Percentiles rank a stretch among this genome's conserved stretches.
Conservation (phyloP, 1,140 invertebrate species). For the Palaemon carinicauda region DNA sequence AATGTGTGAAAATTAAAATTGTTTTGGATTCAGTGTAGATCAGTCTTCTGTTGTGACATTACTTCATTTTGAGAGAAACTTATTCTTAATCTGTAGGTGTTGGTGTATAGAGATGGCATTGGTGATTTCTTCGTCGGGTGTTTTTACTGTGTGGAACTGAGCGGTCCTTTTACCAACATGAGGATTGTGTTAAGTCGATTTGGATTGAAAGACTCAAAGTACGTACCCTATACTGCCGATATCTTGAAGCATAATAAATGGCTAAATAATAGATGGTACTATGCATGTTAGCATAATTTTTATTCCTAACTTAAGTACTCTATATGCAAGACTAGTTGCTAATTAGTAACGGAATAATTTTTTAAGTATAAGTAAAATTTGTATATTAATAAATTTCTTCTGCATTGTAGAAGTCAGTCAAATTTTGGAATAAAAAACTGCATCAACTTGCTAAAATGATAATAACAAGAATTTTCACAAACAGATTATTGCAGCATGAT, state of each 20-base stretch:
- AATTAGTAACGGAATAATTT: too few relatives aligned
- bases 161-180: conserved; percentile 46
- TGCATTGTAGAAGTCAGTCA: too few relatives aligned
- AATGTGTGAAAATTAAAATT: too few relatives aligned
- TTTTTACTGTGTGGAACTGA: conserved; percentile 42
- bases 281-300: neutral
- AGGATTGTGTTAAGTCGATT: conserved; percentile 23
- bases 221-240: neutral
- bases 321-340: neutral
- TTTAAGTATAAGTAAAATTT: too few relatives aligned
- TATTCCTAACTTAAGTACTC: neutral
- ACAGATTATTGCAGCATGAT: neutral
- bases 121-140: conserved; percentile 46
- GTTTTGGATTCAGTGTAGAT: too few relatives aligned
- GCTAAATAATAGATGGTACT: neutral
- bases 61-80: too few relatives aligned
- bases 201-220: conserved; percentile 29
- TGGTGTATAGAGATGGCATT: conserved; percentile 17
- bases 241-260: neutral
- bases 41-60: too few relatives aligned
- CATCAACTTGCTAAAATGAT: too few relatives aligned
- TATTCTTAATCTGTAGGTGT: neutral
- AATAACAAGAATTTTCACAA: too few relatives aligned
- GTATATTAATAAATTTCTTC: too few relatives aligned
- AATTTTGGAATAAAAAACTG: too few relatives aligned